These are phyloP conservation scores for Agrypnia vestita DNA, from an alignment of 1,140 invertebrate genomes.

Conservation along the genomic window DNA sequence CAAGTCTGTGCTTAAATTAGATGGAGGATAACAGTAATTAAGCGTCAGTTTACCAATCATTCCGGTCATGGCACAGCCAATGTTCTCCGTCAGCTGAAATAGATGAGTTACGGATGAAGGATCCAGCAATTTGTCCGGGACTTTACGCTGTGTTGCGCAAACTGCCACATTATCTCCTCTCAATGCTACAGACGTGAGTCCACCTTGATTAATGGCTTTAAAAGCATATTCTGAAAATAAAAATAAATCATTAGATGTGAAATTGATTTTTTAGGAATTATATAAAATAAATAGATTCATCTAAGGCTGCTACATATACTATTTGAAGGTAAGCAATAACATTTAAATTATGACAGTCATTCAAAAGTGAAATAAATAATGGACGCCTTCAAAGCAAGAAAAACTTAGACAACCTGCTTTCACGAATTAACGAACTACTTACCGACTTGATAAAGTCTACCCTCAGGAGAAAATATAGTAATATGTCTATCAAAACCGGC, in stretches of 20 bases:
- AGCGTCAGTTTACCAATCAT: constrained; percentile 84
- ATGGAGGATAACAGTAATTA: too few relatives aligned
- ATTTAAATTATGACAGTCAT: constrained; percentile 50
- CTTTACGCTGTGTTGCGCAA: constrained; percentile 98
- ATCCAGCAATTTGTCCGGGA: constrained; percentile 97
- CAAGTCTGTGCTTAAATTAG: too few relatives aligned
- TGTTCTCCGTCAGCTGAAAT: constrained; percentile 91
- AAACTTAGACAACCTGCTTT: neutral
- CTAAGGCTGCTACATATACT: neutral
- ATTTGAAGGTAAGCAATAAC: constrained; percentile 16
- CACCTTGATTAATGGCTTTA: constrained; percentile 99
- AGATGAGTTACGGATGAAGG: constrained; percentile 94
- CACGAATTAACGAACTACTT: constrained; percentile 69
- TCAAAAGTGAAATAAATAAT: neutral
- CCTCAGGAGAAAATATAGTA: constrained; percentile 99
- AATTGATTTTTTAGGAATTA: neutral
- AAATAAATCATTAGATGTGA: neutral
- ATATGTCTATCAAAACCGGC: constrained; percentile 99
- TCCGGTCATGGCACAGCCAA: constrained; percentile 99
- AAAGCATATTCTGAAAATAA: constrained; percentile 96
- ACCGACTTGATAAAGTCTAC: constrained; percentile 99
- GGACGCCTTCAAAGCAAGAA: neutral
- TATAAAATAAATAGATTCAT: neutral
- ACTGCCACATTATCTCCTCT: constrained; percentile 94
- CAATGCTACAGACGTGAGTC: constrained; percentile 96